Percentiles rank a stretch among this genome's conserved stretches.
Evolutionary conservation across 2,888 invertebrate species (phyloP).

Genomic region (Acrocera orbiculus): DNA sequence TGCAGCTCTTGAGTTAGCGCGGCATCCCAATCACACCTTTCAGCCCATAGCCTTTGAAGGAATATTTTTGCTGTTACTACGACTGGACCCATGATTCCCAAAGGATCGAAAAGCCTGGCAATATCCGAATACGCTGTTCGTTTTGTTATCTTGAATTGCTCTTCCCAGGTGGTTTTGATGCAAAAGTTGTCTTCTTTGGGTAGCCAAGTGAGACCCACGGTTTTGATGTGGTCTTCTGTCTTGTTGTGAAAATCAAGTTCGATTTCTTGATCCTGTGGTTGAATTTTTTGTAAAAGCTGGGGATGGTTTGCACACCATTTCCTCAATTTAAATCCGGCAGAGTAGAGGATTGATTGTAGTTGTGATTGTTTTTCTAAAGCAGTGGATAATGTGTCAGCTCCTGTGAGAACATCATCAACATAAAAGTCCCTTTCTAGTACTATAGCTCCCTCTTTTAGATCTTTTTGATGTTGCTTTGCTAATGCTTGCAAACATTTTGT

Average conservation of each 20-base stretch:
- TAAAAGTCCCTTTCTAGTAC: constrained; percentile 2
- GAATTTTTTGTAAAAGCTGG: neutral
- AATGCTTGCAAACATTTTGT: neutral
- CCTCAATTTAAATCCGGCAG: neutral
- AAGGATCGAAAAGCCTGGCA: constrained; percentile 3
- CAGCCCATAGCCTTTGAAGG: constrained; percentile 7
- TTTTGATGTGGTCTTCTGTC: neutral
- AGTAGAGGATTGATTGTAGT: neutral
- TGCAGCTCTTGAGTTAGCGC: neutral
- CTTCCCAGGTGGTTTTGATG: neutral
- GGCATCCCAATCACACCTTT: constrained; percentile 5
- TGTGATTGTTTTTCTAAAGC: neutral
- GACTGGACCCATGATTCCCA: constrained; percentile 5
- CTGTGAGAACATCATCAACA: constrained; percentile 2
- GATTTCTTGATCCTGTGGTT: neutral
- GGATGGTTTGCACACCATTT: constrained; percentile 1
- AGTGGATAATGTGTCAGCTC: neutral
- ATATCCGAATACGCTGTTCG: neutral
- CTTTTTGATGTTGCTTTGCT: neutral
- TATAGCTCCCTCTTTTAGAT: neutral
- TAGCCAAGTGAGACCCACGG: neutral
- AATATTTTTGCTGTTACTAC: constrained; percentile 5
- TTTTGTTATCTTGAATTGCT: neutral
- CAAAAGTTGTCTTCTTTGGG: neutral
- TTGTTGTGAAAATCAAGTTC: neutral